Conservation (phyloP, 2,888 invertebrate genomes). For the Spicauda simplicius region DNA sequence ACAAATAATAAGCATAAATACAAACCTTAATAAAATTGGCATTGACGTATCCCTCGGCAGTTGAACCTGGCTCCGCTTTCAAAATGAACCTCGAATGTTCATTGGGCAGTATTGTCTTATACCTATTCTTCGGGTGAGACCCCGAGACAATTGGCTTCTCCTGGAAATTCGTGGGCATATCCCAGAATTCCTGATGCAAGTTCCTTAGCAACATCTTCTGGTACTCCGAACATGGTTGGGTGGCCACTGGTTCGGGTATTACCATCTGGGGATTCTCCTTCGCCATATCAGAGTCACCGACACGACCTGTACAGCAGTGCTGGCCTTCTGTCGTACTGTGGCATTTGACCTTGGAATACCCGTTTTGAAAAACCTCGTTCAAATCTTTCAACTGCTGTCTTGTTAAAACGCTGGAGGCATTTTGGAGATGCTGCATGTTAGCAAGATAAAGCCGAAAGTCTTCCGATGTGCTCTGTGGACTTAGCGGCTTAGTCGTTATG, state of each 20-base stretch:
- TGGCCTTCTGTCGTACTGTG: slow-evolving; percentile 60
- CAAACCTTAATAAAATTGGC: slow-evolving; percentile 95
- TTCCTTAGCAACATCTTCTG: slow-evolving; percentile 86
- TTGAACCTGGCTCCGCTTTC: slow-evolving; percentile 65
- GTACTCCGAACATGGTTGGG: slow-evolving; percentile 84
- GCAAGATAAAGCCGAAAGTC: slow-evolving; percentile 89
- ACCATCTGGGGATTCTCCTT: slow-evolving; percentile 71
- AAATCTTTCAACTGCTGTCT: slow-evolving; percentile 86
- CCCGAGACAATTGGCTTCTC: slow-evolving; percentile 95
- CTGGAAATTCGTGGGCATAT: slow-evolving; percentile 95
- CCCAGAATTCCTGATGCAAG: slow-evolving; percentile 95
- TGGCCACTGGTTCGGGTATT: slow-evolving; percentile 62
- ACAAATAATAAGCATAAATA: background rate
- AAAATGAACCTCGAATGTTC: slow-evolving; percentile 93
- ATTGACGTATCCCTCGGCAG: slow-evolving; percentile 92
- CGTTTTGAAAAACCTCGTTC: slow-evolving; percentile 84
- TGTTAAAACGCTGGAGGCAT: slow-evolving; percentile 87
- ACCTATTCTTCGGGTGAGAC: slow-evolving; percentile 95
- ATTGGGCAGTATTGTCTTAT: slow-evolving; percentile 95
- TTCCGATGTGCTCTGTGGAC: slow-evolving; percentile 87
- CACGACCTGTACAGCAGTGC: slow-evolving; percentile 66
- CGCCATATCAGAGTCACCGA: slow-evolving; percentile 52
- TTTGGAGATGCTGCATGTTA: slow-evolving; percentile 89
- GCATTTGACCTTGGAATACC: slow-evolving; percentile 77
- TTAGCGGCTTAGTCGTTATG: slow-evolving; percentile 87